A percentile compares a stretch with the other conserved stretches of the same genome.
Conservation (phyloP, 2,113 vertebrate species). For the Sander vitreus region DNA sequence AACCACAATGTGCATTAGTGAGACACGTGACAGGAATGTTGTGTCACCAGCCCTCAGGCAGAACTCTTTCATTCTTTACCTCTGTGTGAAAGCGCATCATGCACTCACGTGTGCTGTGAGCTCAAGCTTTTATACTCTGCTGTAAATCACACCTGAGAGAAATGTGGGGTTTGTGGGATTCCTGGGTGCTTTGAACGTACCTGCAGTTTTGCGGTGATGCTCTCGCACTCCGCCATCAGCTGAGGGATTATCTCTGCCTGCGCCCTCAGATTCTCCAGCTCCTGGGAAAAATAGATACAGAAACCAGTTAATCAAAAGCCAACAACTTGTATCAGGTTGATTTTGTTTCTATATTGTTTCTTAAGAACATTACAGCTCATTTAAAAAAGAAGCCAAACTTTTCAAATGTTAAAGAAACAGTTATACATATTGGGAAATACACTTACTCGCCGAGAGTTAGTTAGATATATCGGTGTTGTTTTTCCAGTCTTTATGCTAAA, state of each 20-base stretch:
- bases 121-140: conserved; percentile 8
- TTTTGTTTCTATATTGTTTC: background rate
- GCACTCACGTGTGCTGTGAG: conserved; percentile 12
- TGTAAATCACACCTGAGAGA: conserved; percentile 6
- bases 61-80: conserved; percentile 26
- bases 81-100: conserved; percentile 35
- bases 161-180: conserved; percentile 1
- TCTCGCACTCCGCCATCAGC: conserved; percentile 94
- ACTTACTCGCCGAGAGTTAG: background rate
- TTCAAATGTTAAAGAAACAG: background rate
- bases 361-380: background rate
- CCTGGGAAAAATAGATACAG: conserved; percentile 77
- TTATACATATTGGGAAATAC: background rate
- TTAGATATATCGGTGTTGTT: background rate
- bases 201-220: conserved; percentile 91
- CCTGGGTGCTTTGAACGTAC: conserved; percentile 74
- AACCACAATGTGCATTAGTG: conserved; percentile 36
- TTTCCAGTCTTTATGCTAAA: background rate
- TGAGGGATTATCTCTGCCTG: conserved; percentile 96
- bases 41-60: conserved; percentile 57
- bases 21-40: conserved; percentile 56
- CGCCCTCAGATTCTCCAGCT: conserved; percentile 94
- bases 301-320: background rate
- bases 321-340: background rate
- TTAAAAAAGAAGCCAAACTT: background rate